Conservation (phyloP, 2,888 invertebrate species). For the Colostygia pectinataria region DNA sequence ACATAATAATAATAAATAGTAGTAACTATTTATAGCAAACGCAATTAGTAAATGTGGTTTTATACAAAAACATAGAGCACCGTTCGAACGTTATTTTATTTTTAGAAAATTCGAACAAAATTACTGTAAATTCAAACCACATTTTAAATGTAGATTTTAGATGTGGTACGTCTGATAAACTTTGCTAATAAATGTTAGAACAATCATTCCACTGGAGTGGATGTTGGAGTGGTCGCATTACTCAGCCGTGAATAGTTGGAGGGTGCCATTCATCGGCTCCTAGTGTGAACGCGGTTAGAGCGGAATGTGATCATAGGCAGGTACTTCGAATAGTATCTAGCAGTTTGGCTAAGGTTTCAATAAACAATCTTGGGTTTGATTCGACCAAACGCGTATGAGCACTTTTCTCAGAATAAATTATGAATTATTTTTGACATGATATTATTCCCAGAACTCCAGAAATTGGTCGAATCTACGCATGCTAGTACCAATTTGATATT, state of each 20-base stretch:
- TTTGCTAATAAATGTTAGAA: conserved; percentile 52
- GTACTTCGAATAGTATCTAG: conserved; percentile 5
- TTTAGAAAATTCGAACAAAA: conserved; percentile 2
- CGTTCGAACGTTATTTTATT: too few species aligned
- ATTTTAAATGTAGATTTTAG: conserved; percentile 7
- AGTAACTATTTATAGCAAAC: too few species aligned
- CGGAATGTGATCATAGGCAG: conserved; percentile 22
- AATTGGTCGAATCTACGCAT: too few species aligned
- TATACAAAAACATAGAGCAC: too few species aligned
- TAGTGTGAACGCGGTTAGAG: conserved; percentile 9
- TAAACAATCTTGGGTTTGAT: too few species aligned
- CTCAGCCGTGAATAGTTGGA: conserved; percentile 43
- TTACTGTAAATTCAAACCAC: conserved; percentile 4
- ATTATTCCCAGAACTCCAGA: too few species aligned
- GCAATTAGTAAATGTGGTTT: too few species aligned
- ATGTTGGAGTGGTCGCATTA: conserved; percentile 40
- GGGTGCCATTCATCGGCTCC: conserved; percentile 17
- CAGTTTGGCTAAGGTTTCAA: conserved; percentile 8
- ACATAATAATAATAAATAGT: too few species aligned
- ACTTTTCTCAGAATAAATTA: too few species aligned
- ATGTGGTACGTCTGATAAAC: conserved; percentile 42
- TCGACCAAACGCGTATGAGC: too few species aligned
- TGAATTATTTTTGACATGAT: too few species aligned
- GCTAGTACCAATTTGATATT: too few species aligned
- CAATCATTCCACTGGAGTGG: conserved; percentile 42